Percentiles rank a stretch among this genome's conserved stretches.
phyloP scores from a whole-genome alignment of 2,797 vertebrate species.

The Protonibea diacanthus region DNA sequence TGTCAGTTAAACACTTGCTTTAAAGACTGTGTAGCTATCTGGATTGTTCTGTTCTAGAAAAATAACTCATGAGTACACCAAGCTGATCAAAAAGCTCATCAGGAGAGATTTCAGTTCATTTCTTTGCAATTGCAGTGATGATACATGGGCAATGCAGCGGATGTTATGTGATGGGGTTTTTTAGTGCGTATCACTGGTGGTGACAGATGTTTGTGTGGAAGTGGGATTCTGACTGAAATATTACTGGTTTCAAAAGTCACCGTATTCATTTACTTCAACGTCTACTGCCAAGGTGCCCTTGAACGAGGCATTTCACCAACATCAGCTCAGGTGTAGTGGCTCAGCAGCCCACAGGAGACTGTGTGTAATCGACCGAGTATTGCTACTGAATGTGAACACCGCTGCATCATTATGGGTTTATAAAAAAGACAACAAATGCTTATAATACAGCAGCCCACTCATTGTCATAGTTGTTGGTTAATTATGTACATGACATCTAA shows the following conservation, averaged over 20 bases:
- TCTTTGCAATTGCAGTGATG: slow-evolving; percentile 4
- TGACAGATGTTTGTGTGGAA: not conserved
- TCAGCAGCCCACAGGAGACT: not conserved
- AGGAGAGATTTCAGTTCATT: not conserved
- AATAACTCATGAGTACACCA: not conserved
- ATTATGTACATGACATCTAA: slow-evolving; percentile 8
- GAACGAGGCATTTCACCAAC: slow-evolving; percentile 2
- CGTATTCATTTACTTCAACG: not conserved
- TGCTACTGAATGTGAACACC: not conserved
- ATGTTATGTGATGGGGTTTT: not conserved
- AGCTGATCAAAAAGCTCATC: slow-evolving; percentile 17
- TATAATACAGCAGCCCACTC: not conserved
- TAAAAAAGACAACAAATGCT: not conserved
- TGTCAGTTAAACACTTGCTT: not conserved
- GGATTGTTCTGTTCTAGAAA: not conserved
- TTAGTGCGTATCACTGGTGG: not conserved
- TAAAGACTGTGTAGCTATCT: not conserved
- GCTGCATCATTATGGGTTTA: not conserved
- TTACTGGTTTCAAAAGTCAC: not conserved
- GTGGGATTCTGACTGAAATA: not conserved
- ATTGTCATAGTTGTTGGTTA: not conserved
- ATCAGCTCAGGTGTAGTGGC: not conserved
- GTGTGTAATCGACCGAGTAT: not conserved
- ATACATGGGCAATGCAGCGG: slow-evolving; percentile 24
- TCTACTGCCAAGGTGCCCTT: slow-evolving; percentile 1